A percentile compares a stretch with the other conserved stretches of the same genome.
phyloP scores from a whole-genome alignment of 1,140 invertebrate species.

The fruit fly (Drosophila melanogaster) region Release_6_plus_ISO1_MT NC_004354.4:8668001-8668500 shows the following conservation, averaged over 20 bases:
- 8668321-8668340: background rate
- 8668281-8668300: conserved; percentile 21
- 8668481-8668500: conserved; percentile 55
- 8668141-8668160: conserved; percentile 1
- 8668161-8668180: conserved; percentile 17
- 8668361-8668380: conserved; percentile 40
- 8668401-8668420: conserved; percentile 84
- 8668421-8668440: conserved; percentile 83
- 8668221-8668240: conserved; percentile 1
- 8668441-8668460: conserved; percentile 76
- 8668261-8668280: conserved; percentile 12
- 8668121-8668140: conserved; percentile 77
- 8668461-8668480: conserved; percentile 81
- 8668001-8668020: conserved; percentile 34
- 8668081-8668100: conserved; percentile 81
- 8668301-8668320: background rate
- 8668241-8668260: conserved; percentile 5
- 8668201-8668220: conserved; percentile 1
- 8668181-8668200: conserved; percentile 4
- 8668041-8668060: conserved; percentile 9
- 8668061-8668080: conserved; percentile 64
- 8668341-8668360: background rate
- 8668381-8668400: conserved; percentile 77
- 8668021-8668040: conserved; percentile 67
- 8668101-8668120: conserved; percentile 63